These are phyloP conservation scores for Diachrysia chrysitis DNA, from an alignment of 2,888 invertebrate species.

Conservation along the genomic window DNA sequence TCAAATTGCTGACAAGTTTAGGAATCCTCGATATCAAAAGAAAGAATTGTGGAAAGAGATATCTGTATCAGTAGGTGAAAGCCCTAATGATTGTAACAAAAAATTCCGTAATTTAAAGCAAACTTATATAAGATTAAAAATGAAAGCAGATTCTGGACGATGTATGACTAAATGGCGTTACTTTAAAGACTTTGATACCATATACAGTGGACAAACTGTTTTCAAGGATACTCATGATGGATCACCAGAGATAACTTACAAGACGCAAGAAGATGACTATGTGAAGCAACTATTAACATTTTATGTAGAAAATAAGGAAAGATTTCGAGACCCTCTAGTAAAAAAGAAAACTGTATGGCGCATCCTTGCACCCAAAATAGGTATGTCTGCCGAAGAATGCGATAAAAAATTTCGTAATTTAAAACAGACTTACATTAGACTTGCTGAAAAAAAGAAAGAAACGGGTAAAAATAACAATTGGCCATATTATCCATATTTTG, in stretches of 20 bases:
- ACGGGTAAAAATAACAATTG: constrained; percentile 77
- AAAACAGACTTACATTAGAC: constrained; percentile 81
- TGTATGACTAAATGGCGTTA: constrained; percentile 80
- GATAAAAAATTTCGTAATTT: constrained; percentile 83
- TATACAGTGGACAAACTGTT: constrained; percentile 64
- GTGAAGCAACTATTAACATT: constrained; percentile 77
- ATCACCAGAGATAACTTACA: constrained; percentile 51
- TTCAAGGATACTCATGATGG: constrained; percentile 27
- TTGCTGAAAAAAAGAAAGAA: constrained; percentile 73
- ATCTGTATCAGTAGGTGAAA: constrained; percentile 73
- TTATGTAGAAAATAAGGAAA: constrained; percentile 79
- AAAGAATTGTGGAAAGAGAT: constrained; percentile 84
- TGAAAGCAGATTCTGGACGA: constrained; percentile 70
- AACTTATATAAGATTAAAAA: constrained; percentile 79
- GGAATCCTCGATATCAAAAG: constrained; percentile 78
- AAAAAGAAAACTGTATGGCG: constrained; percentile 82
- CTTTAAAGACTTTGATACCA: constrained; percentile 79
- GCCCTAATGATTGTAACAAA: constrained; percentile 77
- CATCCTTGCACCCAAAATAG: constrained; percentile 72
- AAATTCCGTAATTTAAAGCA: constrained; percentile 85
- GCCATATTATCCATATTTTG: constrained; percentile 82
- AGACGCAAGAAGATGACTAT: constrained; percentile 73
- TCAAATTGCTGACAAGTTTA: constrained; percentile 79
- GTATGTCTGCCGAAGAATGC: constrained; percentile 79
- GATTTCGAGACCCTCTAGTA: constrained; percentile 76